Percentiles rank a stretch among this genome's conserved stretches.
phyloP scores from a whole-genome alignment of 2,797 vertebrate species.

The Poecilia velifera region DNA sequence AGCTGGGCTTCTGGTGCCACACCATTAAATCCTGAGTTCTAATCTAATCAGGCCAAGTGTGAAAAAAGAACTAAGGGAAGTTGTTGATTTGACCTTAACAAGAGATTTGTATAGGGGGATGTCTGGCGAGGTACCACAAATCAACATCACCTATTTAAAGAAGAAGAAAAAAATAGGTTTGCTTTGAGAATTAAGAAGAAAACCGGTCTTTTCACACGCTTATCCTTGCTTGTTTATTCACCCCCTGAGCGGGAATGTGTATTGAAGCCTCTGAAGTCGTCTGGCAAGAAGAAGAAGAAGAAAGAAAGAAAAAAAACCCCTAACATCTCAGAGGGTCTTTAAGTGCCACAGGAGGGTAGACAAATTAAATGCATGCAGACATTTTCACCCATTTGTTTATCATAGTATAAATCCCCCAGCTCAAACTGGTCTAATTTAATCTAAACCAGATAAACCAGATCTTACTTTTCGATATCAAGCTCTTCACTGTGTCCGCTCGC shows the following conservation, averaged over 20 bases:
- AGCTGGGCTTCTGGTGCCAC: slow-evolving; percentile 61
- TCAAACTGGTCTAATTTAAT: background rate
- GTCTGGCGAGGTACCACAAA: slow-evolving; percentile 82
- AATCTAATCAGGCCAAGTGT: slow-evolving; percentile 75
- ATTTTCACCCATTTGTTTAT: background rate
- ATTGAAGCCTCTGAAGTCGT: slow-evolving; percentile 76
- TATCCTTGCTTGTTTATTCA: slow-evolving; percentile 71
- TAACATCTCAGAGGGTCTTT: slow-evolving; percentile 32
- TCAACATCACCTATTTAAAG: slow-evolving; percentile 81
- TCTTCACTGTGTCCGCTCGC: slow-evolving; percentile 84
- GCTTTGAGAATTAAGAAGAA: slow-evolving; percentile 81
- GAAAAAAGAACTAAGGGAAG: slow-evolving; percentile 78
- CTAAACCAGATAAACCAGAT: background rate
- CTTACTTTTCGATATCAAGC: slow-evolving; percentile 85
- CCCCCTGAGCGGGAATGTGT: slow-evolving; percentile 73
- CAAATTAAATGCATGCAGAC: background rate
- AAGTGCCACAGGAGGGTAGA: background rate
- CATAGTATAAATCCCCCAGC: background rate
- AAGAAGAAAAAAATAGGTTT: slow-evolving; percentile 65
- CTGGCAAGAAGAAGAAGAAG: slow-evolving; percentile 58
- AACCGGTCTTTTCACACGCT: slow-evolving; percentile 76
- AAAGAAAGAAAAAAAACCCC: too few relatives aligned
- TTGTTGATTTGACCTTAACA: slow-evolving; percentile 84
- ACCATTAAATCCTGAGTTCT: slow-evolving; percentile 65
- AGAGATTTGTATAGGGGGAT: slow-evolving; percentile 83